Percentiles rank a stretch among this genome's conserved stretches.
Evolutionary conservation across 2,888 invertebrate genomes (phyloP).

Genomic region (Microplitis deprimator): DNA sequence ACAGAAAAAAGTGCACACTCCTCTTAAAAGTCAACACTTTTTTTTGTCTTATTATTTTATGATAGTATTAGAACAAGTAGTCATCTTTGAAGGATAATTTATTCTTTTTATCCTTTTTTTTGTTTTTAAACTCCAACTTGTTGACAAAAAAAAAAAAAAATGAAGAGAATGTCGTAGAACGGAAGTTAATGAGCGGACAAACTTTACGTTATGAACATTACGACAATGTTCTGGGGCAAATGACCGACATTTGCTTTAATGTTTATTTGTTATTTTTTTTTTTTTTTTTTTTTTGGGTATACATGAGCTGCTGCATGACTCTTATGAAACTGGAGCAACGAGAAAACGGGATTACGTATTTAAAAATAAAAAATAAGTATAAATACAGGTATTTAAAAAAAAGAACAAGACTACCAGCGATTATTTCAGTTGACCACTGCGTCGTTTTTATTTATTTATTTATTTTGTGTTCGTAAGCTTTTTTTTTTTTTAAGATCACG

Average conservation of each 20-base stretch:
- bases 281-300: not conserved
- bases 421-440: not conserved
- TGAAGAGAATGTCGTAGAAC: not conserved
- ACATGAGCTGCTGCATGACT: constrained; percentile 17
- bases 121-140: not conserved
- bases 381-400: constrained; percentile 13
- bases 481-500: constrained; percentile 40
- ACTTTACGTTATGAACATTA: constrained; percentile 23
- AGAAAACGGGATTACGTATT: constrained; percentile 30
- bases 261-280: constrained; percentile 12
- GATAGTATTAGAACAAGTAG: not conserved
- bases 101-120: constrained; percentile 2
- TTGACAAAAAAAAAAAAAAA: constrained; percentile 10
- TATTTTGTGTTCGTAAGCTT: constrained; percentile 32
- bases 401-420: not conserved
- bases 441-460: constrained; percentile 18
- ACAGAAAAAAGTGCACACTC: too few relatives aligned
- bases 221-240: constrained; percentile 26
- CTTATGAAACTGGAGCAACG: constrained; percentile 27
- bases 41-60: not conserved
- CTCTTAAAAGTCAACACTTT: not conserved
- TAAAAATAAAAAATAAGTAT: constrained; percentile 9
- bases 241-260: constrained; percentile 34
- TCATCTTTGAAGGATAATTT: not conserved
- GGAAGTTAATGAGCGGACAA: not conserved